These are phyloP conservation scores for Bothrops jararaca DNA, from an alignment of 2,113 vertebrate species.

Conservation along the genomic window DNA sequence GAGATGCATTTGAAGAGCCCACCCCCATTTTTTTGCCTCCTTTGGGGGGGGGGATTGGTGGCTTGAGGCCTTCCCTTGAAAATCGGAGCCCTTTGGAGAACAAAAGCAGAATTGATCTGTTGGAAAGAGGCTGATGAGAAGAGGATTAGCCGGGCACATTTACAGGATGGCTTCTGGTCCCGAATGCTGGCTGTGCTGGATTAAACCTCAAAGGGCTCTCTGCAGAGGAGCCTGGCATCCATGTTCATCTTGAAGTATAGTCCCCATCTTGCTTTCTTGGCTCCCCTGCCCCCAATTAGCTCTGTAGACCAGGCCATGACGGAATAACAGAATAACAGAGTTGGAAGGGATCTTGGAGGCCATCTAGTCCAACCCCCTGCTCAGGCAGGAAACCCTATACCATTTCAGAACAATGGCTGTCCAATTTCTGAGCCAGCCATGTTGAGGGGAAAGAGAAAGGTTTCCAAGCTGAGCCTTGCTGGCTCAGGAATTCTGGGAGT, in stretches of 20 bases:
- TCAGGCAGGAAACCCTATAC: neutral
- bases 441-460: too few species aligned
- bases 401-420: too few species aligned
- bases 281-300: neutral
- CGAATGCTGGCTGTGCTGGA: neutral
- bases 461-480: too few species aligned
- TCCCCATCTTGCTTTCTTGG: too few species aligned
- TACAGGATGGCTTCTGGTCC: constrained; percentile 9
- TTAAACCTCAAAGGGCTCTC: constrained; percentile 25
- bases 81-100: neutral
- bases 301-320: neutral
- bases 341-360: neutral
- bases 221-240: neutral
- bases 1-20: constrained; percentile 44
- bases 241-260: neutral
- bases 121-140: neutral
- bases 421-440: too few species aligned
- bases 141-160: neutral
- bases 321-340: neutral
- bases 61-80: constrained; percentile 12
- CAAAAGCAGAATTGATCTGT: neutral
- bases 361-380: neutral
- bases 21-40: neutral
- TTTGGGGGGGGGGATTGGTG: constrained; percentile 7
- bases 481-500: too few species aligned